A percentile compares a stretch with the other conserved stretches of the same genome.
Evolutionary conservation across 2,888 invertebrate genomes (phyloP).

Genomic region (Crioceris asparagi): DNA sequence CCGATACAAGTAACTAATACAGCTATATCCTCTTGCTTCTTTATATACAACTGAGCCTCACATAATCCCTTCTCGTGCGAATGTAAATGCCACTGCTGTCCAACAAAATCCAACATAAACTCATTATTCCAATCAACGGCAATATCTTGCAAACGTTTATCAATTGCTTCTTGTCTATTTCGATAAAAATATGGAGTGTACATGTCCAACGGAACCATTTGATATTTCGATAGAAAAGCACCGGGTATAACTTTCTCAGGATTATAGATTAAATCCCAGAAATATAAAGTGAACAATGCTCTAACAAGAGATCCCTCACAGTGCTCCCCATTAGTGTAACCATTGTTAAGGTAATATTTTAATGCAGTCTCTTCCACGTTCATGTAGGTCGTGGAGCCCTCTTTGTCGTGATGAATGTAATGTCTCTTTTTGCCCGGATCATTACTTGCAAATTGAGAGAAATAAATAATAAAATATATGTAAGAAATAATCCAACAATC

Average conservation of each 20-base stretch:
- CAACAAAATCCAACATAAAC: not conserved
- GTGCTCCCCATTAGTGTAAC: constrained; percentile 40
- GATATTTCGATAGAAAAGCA: constrained; percentile 47
- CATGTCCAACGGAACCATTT: constrained; percentile 60
- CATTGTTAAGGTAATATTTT: constrained; percentile 38
- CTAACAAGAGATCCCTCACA: constrained; percentile 30
- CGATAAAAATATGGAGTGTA: constrained; percentile 53
- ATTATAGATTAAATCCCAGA: constrained; percentile 70
- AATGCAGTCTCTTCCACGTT: constrained; percentile 48
- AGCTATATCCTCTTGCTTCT: constrained; percentile 30
- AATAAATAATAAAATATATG: too few relatives aligned
- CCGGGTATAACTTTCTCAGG: constrained; percentile 37
- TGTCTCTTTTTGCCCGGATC: constrained; percentile 28
- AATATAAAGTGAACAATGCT: constrained; percentile 38
- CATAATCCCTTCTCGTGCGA: constrained; percentile 23
- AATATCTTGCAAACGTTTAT: constrained; percentile 33
- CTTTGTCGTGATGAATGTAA: constrained; percentile 25
- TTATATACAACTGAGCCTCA: constrained; percentile 10
- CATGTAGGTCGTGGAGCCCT: constrained; percentile 35
- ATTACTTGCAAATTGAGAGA: too few relatives aligned
- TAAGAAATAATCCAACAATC: too few relatives aligned
- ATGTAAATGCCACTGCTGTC: too few relatives aligned
- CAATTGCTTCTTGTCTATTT: constrained; percentile 50
- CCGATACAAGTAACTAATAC: constrained; percentile 46
- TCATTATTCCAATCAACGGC: not conserved